Evolutionary conservation across 2,113 vertebrate species (phyloP), one percentile per base, ranked within the genome.

Genomic region (Sula dactylatra): DNA sequence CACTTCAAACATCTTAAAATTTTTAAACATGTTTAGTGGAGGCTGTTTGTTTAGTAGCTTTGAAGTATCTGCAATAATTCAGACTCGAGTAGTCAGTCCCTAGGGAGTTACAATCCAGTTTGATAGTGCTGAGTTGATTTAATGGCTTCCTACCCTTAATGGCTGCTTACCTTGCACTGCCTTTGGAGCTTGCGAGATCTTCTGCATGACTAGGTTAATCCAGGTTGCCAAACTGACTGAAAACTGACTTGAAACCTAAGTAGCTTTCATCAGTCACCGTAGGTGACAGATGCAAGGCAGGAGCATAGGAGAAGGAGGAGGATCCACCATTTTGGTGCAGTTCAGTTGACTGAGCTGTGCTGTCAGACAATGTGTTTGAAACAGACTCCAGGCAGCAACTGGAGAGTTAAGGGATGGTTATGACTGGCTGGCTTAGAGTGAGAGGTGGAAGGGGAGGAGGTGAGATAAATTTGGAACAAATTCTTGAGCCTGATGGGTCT

Each of bases 321-420:
- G 38, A 36, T 38, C 36, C 8, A 15, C 27, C 9, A 3, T 32
- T 79, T 40, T 0, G 1, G n/a, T 26, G 66, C 32, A 42, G 81
- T 49, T 79, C 9, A 27, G 34, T 44, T 70, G 45, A 10, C 42
- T 29, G 27, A 45, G 42, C 56, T n/a, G 8, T 61, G 34, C 73
- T 55, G 78, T 67, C 19, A 50, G 13, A 0, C 16, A 2, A 13
- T 0, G 3, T 29, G 42, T 54, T 19, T 47, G 11, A 16, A 55
- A 61, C 16, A 64, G 49, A 21, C 9, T 72, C 13, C 31, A 55
- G 70, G 47, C 34, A 25, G 21, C 24, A 10, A 38, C 34, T 32
- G 62, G 26, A 13, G 21, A 24, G 40, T 12, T 55, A 25, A 40
- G 64, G 59, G 27, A 4, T 58, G 69, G 26, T 27, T 64, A 9